phyloP scores from a whole-genome alignment of 2,888 invertebrate species.

The Dasysyrphus tricinctus region DNA sequence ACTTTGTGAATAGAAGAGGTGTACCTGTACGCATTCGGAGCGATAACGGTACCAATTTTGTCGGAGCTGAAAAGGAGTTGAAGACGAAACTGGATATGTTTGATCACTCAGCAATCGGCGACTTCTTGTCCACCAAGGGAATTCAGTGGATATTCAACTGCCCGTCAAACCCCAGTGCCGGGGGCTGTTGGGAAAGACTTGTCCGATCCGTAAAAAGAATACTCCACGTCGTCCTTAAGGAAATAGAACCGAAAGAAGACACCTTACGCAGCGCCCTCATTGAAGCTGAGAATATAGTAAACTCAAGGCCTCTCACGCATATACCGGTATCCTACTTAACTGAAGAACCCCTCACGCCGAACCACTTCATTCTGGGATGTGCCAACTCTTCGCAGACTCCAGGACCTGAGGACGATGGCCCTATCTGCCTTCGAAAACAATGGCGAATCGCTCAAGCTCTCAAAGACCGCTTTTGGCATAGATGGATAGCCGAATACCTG shows the following conservation, averaged over 20 bases:
- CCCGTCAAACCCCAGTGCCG: constrained; percentile 47
- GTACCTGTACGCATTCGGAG: constrained; percentile 63
- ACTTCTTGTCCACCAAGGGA: constrained; percentile 45
- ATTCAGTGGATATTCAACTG: constrained; percentile 51
- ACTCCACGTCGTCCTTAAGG: constrained; percentile 5
- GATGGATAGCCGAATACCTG: too few species aligned
- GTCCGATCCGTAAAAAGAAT: constrained; percentile 67
- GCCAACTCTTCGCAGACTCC: background rate
- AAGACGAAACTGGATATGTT: constrained; percentile 43
- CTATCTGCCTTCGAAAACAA: too few species aligned
- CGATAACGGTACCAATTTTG: constrained; percentile 69
- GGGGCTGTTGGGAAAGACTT: constrained; percentile 75
- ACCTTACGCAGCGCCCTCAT: background rate
- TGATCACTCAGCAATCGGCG: constrained; percentile 37
- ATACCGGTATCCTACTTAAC: background rate
- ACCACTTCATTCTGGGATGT: background rate
- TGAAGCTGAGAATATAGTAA: background rate
- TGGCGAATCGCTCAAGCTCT: too few species aligned
- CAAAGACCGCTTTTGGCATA: too few species aligned
- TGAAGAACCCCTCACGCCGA: background rate
- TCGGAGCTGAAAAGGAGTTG: constrained; percentile 54
- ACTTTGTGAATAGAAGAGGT: constrained; percentile 40
- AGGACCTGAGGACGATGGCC: too few species aligned
- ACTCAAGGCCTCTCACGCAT: background rate
- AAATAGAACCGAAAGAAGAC: background rate